These are phyloP conservation scores for Amphibalanus amphitrite DNA, from an alignment of 1,140 invertebrate genomes.

Conservation along the genomic window DNA sequence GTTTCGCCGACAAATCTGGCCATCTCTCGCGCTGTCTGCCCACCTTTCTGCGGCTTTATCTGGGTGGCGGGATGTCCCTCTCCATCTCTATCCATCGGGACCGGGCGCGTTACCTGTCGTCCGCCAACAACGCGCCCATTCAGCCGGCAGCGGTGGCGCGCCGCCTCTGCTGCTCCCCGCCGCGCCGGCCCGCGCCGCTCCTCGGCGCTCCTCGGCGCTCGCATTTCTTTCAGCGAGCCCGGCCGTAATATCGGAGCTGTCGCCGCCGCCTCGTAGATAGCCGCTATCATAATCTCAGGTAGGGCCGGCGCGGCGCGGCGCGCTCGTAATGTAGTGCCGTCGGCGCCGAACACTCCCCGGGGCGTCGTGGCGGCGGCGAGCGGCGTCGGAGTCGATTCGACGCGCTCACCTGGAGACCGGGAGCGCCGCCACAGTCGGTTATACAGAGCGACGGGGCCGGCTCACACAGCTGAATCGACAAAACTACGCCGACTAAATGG, in stretches of 20 bases:
- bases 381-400: neutral
- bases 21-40: neutral
- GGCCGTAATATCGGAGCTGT: neutral
- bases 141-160: neutral
- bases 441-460: too few species aligned
- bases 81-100: neutral
- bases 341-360: neutral
- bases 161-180: neutral
- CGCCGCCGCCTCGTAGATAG: neutral
- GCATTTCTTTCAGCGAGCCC: neutral
- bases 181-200: too few species aligned
- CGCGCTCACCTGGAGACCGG: neutral
- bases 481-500: too few species aligned
- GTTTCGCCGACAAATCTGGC: neutral
- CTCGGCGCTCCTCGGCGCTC: neutral
- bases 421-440: too few species aligned
- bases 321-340: neutral
- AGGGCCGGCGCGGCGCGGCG: too few species aligned
- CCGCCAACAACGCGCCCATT: neutral
- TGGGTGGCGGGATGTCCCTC: neutral
- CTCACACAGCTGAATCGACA: too few species aligned
- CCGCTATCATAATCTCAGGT: constrained; percentile 1
- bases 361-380: neutral
- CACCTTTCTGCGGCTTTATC: neutral
- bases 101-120: neutral